Percentiles rank a stretch among this genome's conserved stretches.
These are phyloP conservation scores for Anagrus nilaparvatae DNA, from an alignment of 1,140 invertebrate species.

Conservation along the genomic window DNA sequence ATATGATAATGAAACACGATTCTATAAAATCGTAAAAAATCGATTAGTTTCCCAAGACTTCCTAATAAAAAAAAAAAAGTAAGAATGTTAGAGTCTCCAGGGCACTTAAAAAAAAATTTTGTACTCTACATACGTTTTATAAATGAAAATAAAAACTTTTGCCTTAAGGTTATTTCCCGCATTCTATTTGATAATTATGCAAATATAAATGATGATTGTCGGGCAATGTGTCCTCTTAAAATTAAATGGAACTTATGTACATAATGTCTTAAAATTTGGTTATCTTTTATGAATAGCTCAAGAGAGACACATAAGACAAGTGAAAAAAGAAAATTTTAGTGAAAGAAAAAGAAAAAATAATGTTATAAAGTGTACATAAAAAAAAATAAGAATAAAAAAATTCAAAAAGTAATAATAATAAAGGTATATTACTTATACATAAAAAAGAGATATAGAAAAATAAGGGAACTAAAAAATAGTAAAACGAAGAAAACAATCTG, in stretches of 20 bases:
- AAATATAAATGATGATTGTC: conserved; percentile 44
- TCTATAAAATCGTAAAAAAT: conserved; percentile 14
- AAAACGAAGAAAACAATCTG: not conserved
- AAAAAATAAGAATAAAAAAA: conserved; percentile 13
- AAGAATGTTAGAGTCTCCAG: conserved; percentile 9
- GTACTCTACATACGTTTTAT: not conserved
- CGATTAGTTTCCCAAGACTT: conserved; percentile 10
- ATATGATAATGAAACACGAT: conserved; percentile 11
- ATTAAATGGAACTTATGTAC: conserved; percentile 18
- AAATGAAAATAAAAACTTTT: too few relatives aligned
- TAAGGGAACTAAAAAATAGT: not conserved
- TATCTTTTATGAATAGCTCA: conserved; percentile 39
- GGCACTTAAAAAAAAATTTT: conserved; percentile 13
- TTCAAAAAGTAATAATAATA: not conserved
- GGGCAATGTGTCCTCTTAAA: conserved; percentile 39
- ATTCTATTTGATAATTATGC: conserved; percentile 44
- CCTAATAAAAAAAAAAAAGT: too few relatives aligned
- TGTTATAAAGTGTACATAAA: too few relatives aligned
- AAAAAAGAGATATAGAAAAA: not conserved
- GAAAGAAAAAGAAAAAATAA: too few relatives aligned
- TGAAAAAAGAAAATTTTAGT: too few relatives aligned
- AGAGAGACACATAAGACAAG: conserved; percentile 16
- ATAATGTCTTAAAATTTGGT: too few relatives aligned
- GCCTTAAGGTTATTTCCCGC: not conserved
- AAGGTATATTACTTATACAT: not conserved